phyloP scores from a whole-genome alignment of 2,797 vertebrate genomes.

The Enteromius argenteus region DNA sequence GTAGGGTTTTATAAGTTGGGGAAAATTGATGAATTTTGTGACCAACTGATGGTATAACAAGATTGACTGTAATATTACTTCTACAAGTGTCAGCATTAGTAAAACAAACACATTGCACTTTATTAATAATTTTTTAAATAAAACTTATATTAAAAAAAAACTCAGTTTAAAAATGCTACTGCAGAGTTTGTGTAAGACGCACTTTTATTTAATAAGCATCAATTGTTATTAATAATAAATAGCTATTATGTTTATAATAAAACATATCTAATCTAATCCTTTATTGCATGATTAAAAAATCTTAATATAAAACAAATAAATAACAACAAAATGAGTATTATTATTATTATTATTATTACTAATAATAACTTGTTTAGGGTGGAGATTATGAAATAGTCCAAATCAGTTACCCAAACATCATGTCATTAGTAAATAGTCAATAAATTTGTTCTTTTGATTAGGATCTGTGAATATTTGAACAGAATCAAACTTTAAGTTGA shows the following conservation, averaged over 20 bases:
- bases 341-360: no score
- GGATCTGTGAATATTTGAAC: background rate
- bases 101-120: background rate
- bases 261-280: no score
- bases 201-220: no score
- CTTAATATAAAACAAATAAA: no score
- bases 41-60: background rate
- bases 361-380: background rate
- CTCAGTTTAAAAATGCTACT: no score
- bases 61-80: background rate
- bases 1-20: background rate
- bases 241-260: background rate
- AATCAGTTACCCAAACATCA: background rate
- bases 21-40: background rate
- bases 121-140: no score
- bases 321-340: no score
- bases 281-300: no score
- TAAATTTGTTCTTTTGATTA: background rate
- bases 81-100: background rate
- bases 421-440: background rate
- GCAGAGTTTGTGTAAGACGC: no score
- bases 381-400: background rate
- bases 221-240: background rate
- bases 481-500: background rate
- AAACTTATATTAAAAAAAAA: no score